Base-by-base conservation (phyloP, 1,140 invertebrate species). In the Harpegnathos saltator region DNA sequence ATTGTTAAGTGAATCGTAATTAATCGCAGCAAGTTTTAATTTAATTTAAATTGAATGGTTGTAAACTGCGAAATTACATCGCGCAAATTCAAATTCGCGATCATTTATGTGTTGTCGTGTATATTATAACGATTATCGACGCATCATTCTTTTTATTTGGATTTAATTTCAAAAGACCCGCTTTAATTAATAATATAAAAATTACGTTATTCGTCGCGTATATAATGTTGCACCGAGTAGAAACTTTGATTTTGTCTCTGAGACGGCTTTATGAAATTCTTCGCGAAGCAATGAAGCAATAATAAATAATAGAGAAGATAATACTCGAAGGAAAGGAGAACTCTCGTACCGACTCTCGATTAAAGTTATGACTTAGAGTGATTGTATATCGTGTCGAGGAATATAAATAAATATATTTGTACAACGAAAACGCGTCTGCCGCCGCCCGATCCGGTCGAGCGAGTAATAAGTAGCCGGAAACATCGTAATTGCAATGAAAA, bases 401-500 rank as follows among this genome's bases (percentile, higher is more conserved):
- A 77, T 38, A 17, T n/a, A 38, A 63, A 1, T 7, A 7, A 14
- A 54, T 61, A 61, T 38, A 48, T 24, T 74, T 61, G 71, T 26
- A 58, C 56, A 56, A 54, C 52, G 19, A 58, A 72, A 58, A 29
- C 52, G 24, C 9, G 38, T n/a, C 19, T 15, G 15, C 14, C 15
- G 14, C 22, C 3, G 15, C 63, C 44, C 26, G 17, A n/a, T 65
- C 26, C 29, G 33, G 44, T 29, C 12, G 14, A 52, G 26, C 9
- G 19, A 75, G 19, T 77, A 44, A 65, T 66, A 15, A 9, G 19
- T 58, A 58, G 1, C 5, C 19, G 19, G 33, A 77, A 77, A 56
- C 11, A 44, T 56, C 50, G n/a, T 54, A 44, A 22, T 54, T 68
- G 9, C 52, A 65, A 65, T 75, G 12, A 75, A 58, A 73, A 22